Conservation (phyloP, 2,888 invertebrate genomes). For the Notodonta ziczac region DNA sequence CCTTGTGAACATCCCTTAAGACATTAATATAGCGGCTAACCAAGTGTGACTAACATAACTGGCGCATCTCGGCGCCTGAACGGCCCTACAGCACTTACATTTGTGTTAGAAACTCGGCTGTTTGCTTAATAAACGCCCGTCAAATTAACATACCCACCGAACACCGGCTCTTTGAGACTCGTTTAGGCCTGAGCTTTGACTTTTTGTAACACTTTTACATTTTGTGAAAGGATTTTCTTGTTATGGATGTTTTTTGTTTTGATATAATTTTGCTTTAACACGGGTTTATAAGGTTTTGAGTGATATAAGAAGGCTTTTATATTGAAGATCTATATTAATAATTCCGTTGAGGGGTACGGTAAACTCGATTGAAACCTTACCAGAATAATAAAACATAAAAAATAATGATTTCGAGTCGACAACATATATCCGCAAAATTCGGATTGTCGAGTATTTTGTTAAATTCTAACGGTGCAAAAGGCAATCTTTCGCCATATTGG, state of each 20-base stretch:
- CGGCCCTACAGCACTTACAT: slow-evolving; percentile 54
- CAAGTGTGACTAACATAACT: slow-evolving; percentile 47
- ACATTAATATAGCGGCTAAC: slow-evolving; percentile 30
- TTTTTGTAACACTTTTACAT: slow-evolving; percentile 28
- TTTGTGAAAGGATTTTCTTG: slow-evolving; percentile 8
- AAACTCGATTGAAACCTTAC: too few species aligned
- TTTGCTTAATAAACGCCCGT: slow-evolving; percentile 60
- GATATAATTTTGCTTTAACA: slow-evolving; percentile 8
- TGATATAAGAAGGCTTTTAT: too few species aligned
- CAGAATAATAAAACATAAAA: too few species aligned
- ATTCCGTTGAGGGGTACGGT: too few species aligned
- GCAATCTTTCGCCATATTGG: too few species aligned
- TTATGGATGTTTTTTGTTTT: slow-evolving; percentile 12
- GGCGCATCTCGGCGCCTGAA: slow-evolving; percentile 37
- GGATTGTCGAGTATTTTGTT: too few species aligned
- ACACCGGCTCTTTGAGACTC: slow-evolving; percentile 45
- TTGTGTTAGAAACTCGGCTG: slow-evolving; percentile 53
- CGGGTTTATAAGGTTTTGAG: neutral
- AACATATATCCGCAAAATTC: too few species aligned
- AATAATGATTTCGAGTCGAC: too few species aligned
- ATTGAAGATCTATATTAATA: too few species aligned
- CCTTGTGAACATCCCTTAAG: neutral
- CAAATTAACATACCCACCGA: slow-evolving; percentile 55
- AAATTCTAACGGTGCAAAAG: too few species aligned
- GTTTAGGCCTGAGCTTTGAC: slow-evolving; percentile 32